phyloP scores from a whole-genome alignment of 35 echinoderm and acorn worm genomes.

The Apostichopus japonicus region DNA sequence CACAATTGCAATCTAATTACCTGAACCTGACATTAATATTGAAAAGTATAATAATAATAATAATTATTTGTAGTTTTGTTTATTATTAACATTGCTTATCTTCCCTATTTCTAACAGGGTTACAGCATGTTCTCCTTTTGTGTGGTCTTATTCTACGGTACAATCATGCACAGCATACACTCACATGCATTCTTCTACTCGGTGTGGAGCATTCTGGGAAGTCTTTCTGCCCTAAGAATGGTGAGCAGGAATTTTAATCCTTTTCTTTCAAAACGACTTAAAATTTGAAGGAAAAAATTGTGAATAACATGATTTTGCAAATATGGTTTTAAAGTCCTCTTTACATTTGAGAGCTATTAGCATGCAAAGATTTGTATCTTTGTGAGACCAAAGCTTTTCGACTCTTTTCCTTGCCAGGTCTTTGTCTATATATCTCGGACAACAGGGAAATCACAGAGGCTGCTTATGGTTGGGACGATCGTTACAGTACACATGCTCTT shows the following conservation, averaged over 20 bases:
- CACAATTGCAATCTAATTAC: background rate
- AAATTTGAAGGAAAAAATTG: too few species aligned
- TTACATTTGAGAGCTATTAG: too few species aligned
- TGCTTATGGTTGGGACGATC: constrained; percentile 73
- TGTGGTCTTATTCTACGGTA: constrained; percentile 75
- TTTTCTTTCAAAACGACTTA: too few species aligned
- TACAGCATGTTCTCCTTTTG: constrained; percentile 93
- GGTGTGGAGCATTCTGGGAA: constrained; percentile 78
- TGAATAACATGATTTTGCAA: too few species aligned
- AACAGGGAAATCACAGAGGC: constrained; percentile 84
- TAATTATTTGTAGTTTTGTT: too few species aligned
- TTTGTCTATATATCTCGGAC: constrained; percentile 93
- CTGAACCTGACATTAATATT: background rate
- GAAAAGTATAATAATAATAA: background rate
- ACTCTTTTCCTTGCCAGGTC: constrained; percentile 38
- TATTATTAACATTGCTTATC: too few species aligned
- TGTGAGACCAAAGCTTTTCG: too few species aligned
- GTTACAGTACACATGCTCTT: constrained; percentile 80
- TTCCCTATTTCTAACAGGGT: constrained; percentile 63
- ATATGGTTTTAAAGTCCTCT: too few species aligned
- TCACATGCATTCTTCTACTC: constrained; percentile 93
- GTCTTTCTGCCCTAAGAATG: constrained; percentile 92
- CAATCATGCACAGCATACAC: constrained; percentile 79
- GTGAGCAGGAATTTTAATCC: constrained; percentile 51
- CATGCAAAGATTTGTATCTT: too few species aligned